Conservation (phyloP, 2,797 vertebrate genomes). For the Schizothorax lantsangensis region DNA sequence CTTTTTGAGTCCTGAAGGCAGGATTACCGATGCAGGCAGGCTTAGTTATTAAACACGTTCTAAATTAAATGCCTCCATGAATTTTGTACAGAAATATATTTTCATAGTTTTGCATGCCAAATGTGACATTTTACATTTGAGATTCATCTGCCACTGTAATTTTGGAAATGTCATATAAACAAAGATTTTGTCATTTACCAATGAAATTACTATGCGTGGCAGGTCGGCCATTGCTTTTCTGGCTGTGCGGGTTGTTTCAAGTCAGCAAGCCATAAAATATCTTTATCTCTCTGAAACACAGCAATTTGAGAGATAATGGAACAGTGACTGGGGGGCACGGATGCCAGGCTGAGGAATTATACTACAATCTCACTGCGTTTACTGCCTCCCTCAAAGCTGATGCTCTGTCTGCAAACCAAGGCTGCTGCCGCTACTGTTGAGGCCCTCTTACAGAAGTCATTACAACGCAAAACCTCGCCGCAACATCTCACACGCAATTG, state of each 20-base stretch:
- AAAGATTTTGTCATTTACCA: constrained; percentile 99
- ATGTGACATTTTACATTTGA: constrained; percentile 99
- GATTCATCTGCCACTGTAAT: constrained; percentile 96
- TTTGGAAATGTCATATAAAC: constrained; percentile 99
- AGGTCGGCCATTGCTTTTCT: constrained; percentile 91
- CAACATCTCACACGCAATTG: constrained; percentile 59
- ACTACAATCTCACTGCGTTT: constrained; percentile 99
- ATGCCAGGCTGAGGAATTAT: constrained; percentile 99
- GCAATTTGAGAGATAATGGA: constrained; percentile 99
- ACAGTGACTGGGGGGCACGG: constrained; percentile 99
- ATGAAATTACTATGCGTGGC: constrained; percentile 98
- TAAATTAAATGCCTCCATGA: constrained; percentile 99
- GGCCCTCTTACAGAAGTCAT: constrained; percentile 50
- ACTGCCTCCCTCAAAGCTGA: constrained; percentile 97
- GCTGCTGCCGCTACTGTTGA: not conserved
- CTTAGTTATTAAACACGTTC: constrained; percentile 99
- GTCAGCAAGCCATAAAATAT: constrained; percentile 99
- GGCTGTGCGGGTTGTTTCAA: constrained; percentile 97
- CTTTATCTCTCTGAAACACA: constrained; percentile 99
- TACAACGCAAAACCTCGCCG: constrained; percentile 82
- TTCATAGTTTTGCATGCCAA: constrained; percentile 99
- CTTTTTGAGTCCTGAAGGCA: constrained; percentile 98
- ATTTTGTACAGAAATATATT: constrained; percentile 99
- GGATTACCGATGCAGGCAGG: constrained; percentile 98
- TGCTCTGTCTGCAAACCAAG: constrained; percentile 50